These are phyloP conservation scores for Malacosoma neustria DNA, from an alignment of 2,888 invertebrate genomes.

Conservation along the genomic window DNA sequence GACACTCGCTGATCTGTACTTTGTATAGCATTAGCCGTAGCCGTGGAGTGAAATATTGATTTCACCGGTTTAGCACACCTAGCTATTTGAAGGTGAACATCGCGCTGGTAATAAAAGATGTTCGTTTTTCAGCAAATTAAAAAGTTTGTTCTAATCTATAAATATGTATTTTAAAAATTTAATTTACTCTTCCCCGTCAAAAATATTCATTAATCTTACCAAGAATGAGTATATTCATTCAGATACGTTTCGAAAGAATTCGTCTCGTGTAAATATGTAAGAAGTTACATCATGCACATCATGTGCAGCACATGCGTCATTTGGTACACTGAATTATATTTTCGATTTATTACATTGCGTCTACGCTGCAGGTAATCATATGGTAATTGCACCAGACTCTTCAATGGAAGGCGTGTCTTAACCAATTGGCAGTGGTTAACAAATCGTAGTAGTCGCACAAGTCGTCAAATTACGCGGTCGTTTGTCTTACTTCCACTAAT, in stretches of 20 bases:
- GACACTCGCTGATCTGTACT: too few relatives aligned
- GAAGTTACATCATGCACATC: constrained; percentile 62
- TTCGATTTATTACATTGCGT: constrained; percentile 36
- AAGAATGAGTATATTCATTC: too few relatives aligned
- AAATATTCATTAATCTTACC: too few relatives aligned
- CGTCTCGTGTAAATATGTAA: constrained; percentile 51
- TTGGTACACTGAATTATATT: constrained; percentile 14
- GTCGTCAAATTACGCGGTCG: constrained; percentile 33
- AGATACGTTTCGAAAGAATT: constrained; percentile 42
- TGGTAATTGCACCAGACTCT: constrained; percentile 20
- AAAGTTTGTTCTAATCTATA: too few relatives aligned
- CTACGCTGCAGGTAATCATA: constrained; percentile 14
- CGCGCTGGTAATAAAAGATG: too few relatives aligned
- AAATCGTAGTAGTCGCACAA: constrained; percentile 18
- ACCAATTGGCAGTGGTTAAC: constrained; percentile 16
- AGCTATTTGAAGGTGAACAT: too few relatives aligned
- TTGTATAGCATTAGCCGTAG: too few relatives aligned
- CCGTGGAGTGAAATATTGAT: too few relatives aligned
- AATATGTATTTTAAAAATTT: too few relatives aligned
- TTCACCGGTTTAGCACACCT: too few relatives aligned
- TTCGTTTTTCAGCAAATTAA: too few relatives aligned
- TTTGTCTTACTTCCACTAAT: constrained; percentile 27
- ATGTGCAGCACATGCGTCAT: constrained; percentile 31
- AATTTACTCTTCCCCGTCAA: too few relatives aligned
- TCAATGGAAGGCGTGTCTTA: constrained; percentile 42